Evolutionary conservation across 2,888 invertebrate genomes (phyloP).

Genomic region (Drosophila buzzatii): DNA sequence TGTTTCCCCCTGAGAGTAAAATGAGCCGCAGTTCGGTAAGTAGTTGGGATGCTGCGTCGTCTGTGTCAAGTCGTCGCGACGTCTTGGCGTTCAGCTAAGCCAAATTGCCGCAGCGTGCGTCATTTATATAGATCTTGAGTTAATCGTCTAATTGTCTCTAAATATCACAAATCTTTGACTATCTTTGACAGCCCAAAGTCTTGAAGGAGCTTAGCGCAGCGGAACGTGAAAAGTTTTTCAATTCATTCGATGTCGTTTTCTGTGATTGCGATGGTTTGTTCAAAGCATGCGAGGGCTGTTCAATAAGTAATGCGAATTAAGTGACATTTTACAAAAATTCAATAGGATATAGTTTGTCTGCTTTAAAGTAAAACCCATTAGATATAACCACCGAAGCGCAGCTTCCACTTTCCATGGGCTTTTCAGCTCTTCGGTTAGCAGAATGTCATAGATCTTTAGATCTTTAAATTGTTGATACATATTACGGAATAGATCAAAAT

Average conservation of each 20-base stretch:
- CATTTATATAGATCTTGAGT: neutral
- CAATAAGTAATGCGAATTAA: neutral
- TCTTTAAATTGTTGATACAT: too few relatives aligned
- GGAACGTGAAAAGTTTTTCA: constrained; percentile 83
- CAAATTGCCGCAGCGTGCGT: constrained; percentile 17
- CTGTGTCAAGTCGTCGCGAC: constrained; percentile 20
- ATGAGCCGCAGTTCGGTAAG: constrained; percentile 49
- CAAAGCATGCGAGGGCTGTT: neutral
- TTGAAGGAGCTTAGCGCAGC: constrained; percentile 61
- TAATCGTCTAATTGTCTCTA: neutral
- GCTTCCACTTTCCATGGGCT: too few relatives aligned
- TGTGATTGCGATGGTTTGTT: constrained; percentile 87
- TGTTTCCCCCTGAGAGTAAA: neutral
- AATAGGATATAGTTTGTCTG: too few relatives aligned
- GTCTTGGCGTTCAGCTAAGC: constrained; percentile 9
- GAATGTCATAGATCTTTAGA: too few relatives aligned
- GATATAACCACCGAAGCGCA: too few relatives aligned
- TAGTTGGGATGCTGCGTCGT: constrained; percentile 36
- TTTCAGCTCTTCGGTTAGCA: too few relatives aligned
- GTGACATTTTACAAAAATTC: too few relatives aligned
- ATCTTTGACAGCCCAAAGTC: constrained; percentile 40
- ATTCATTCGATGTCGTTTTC: constrained; percentile 87
- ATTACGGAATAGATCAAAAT: too few relatives aligned
- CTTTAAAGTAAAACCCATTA: too few relatives aligned
- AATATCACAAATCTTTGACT: neutral